These are phyloP conservation scores for Zingel zingel DNA, from an alignment of 2,113 vertebrate genomes.

Conservation along the genomic window DNA sequence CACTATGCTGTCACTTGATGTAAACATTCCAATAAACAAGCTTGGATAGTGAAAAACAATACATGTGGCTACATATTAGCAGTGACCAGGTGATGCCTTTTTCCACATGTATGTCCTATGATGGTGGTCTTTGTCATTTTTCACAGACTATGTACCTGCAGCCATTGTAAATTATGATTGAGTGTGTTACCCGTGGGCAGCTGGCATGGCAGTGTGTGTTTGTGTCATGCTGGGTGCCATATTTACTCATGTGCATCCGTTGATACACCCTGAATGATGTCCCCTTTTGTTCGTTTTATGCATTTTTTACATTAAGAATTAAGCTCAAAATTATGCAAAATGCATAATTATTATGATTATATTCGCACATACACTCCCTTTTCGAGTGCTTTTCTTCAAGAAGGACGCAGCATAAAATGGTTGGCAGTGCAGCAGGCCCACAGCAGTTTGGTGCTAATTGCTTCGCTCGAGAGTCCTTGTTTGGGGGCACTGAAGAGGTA, in stretches of 20 bases:
- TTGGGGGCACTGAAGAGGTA: not conserved
- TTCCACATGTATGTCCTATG: not conserved
- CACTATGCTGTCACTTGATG: not conserved
- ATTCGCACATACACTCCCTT: not conserved
- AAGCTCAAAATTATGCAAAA: not conserved
- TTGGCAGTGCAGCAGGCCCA: conserved; percentile 7
- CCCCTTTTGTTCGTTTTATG: conserved; percentile 1
- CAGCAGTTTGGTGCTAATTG: conserved; percentile 27
- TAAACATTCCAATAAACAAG: not conserved
- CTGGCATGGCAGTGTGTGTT: conserved; percentile 70
- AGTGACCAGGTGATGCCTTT: not conserved
- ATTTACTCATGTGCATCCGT: conserved; percentile 55
- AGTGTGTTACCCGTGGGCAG: conserved; percentile 55
- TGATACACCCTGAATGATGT: conserved; percentile 2
- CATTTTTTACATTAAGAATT: not conserved
- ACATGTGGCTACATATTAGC: not conserved
- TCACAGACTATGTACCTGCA: not conserved
- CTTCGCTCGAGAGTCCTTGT: conserved; percentile 19
- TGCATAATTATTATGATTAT: too few relatives aligned
- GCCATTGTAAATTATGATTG: conserved; percentile 1
- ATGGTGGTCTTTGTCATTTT: not conserved
- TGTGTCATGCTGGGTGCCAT: conserved; percentile 66
- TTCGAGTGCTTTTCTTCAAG: conserved; percentile 16
- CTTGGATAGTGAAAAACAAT: not conserved
- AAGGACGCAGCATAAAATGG: conserved; percentile 9